Percentiles rank a stretch among this genome's conserved stretches.
Evolutionary conservation across 2,113 vertebrate genomes (phyloP).

Genomic region (Genyomyrus donnyi): DNA sequence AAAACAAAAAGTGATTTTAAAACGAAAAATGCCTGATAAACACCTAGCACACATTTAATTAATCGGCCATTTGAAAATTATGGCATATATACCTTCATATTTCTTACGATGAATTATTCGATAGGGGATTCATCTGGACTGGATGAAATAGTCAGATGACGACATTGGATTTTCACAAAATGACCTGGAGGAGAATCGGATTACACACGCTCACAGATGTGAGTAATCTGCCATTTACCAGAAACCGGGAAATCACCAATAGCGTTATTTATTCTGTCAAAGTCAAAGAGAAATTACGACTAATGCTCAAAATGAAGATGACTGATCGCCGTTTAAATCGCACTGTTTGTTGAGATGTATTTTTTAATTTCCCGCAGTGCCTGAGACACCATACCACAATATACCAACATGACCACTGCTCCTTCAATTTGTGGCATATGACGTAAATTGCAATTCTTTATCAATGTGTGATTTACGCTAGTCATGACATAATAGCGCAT

Average conservation of each 20-base stretch:
- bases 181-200: conserved; percentile 60
- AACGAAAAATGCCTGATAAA: background rate
- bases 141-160: conserved; percentile 49
- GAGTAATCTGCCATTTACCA: conserved; percentile 60
- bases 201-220: conserved; percentile 62
- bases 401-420: background rate
- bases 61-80: background rate
- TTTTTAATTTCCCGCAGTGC: background rate
- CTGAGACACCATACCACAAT: background rate
- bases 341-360: background rate
- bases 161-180: conserved; percentile 61
- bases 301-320: background rate
- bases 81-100: background rate
- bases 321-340: background rate
- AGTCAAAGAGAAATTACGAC: background rate
- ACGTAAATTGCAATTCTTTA: background rate
- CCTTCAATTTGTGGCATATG: background rate
- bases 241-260: conserved; percentile 42
- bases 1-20: background rate
- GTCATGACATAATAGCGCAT: background rate
- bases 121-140: conserved; percentile 41
- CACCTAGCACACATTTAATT: background rate
- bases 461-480: background rate
- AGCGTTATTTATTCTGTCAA: conserved; percentile 29
- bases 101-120: conserved; percentile 38